phyloP scores from a whole-genome alignment of 2,888 invertebrate genomes.

The Ichneumoninae sp. region DNA sequence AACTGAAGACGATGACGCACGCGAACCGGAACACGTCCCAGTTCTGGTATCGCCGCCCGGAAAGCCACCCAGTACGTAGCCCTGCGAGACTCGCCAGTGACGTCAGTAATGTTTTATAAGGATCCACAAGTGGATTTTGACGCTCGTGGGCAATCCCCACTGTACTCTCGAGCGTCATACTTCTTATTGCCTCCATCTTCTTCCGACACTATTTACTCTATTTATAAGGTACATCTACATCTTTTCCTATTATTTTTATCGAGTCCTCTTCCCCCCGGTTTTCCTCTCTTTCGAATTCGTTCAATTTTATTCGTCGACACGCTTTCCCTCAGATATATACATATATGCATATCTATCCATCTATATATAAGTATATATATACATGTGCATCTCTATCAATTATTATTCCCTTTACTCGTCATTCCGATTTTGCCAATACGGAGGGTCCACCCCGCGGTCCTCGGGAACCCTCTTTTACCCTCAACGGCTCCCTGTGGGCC shows the following conservation, averaged over 20 bases:
- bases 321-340: neutral
- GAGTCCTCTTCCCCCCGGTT: neutral
- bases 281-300: neutral
- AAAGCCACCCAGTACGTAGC: conserved; percentile 1
- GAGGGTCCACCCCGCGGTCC: conserved; percentile 5
- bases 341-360: neutral
- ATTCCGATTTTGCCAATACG: conserved; percentile 37
- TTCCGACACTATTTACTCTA: conserved; percentile 2
- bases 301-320: neutral
- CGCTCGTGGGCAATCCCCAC: conserved; percentile 27
- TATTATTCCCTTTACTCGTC: conserved; percentile 39
- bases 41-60: conserved; percentile 14
- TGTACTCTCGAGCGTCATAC: conserved; percentile 27
- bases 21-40: conserved; percentile 24
- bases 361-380: neutral
- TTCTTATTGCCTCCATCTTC: conserved; percentile 7
- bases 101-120: conserved; percentile 43
- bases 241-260: conserved; percentile 27
- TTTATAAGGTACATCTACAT: conserved; percentile 10
- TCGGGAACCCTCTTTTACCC: neutral
- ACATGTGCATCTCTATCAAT: neutral
- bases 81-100: conserved; percentile 31
- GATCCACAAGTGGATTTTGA: conserved; percentile 56
- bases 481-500: conserved; percentile 30
- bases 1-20: conserved; percentile 19